Base-by-base conservation (phyloP, 2,888 invertebrate genomes). In the Amblyteles armatorius region DNA sequence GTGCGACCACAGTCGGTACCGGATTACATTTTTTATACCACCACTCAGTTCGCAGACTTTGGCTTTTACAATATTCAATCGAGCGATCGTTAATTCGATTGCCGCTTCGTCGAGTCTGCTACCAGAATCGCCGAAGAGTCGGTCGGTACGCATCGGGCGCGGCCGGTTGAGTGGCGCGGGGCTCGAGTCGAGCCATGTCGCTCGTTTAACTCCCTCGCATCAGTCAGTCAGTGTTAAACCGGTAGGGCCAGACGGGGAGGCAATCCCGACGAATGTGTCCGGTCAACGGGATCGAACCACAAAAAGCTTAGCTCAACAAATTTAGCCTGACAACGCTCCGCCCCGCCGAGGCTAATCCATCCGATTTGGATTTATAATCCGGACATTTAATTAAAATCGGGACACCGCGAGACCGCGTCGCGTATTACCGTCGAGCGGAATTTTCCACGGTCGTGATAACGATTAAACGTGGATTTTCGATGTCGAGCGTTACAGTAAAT, bases 251-350 rank as follows among this genome's bases (percentile, higher is more conserved):
- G 36, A 29, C 48, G 68, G 40, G 44, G 5, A 71, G 76, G 19
- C 50, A 68, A 81, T 82, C 67, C 76, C 82, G 67, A 76, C 72
- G 76, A 79, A 82, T 82, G 71, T 65, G 80, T 22, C 55, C 52
- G 65, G 60, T 22, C 52, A 65, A 65, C 50, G 50, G 48, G 78
- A 84, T 84, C 82, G 65, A 74, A 84, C 79, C 79, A 72, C 85
- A 77, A 82, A 85, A 85, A 85, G 85, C 82, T 85, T 85, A 85
- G 73, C 76, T 87, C 80, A 79, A 84, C 86, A 82, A 86, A 79
- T 88, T 87, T 76, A 76, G 72, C 82, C 57, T 83, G 80, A 78
- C 67, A 71, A 65, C 82, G 76, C 29, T 69, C 22, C 57, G 2
- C 9, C 57, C 57, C 57, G 0, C 60, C 65, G 69, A 63, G 57